These are phyloP conservation scores for Phoronis australis DNA, from an alignment of 2,888 invertebrate species.

Conservation along the genomic window DNA sequence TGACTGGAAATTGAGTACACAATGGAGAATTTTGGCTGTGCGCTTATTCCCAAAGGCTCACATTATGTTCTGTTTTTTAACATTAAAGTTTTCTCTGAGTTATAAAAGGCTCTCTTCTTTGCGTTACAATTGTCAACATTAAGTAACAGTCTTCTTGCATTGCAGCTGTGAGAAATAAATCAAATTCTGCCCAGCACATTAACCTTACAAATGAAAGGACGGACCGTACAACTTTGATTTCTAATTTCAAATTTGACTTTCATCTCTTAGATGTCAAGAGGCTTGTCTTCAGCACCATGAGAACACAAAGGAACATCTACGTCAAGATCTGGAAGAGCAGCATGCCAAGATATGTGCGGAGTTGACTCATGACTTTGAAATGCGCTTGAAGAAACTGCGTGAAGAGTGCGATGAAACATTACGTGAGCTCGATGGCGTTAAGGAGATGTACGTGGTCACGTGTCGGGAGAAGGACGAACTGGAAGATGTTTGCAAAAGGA, in stretches of 20 bases:
- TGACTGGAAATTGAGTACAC: no score
- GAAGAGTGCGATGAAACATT: conserved; percentile 19
- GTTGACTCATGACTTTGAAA: neutral
- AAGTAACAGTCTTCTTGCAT: no score
- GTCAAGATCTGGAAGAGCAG: conserved; percentile 20
- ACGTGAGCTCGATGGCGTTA: conserved; percentile 41
- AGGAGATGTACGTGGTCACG: conserved; percentile 39
- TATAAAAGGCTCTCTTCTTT: no score
- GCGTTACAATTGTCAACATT: no score
- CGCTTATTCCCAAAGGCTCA: no score
- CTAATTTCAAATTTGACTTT: no score
- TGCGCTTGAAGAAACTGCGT: conserved; percentile 27
- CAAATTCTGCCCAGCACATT: neutral
- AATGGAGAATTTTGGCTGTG: no score
- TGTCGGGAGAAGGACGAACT: conserved; percentile 34
- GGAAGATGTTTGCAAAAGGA: no score
- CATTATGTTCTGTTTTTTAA: no score
- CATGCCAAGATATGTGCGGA: conserved; percentile 6
- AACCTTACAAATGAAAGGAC: neutral
- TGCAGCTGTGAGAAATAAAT: no score
- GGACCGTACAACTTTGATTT: no score
- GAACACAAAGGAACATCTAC: conserved; percentile 20
- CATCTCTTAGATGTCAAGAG: conserved; percentile 26
- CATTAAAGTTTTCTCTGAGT: no score
- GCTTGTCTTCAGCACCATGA: conserved; percentile 32